phyloP scores from a whole-genome alignment of 2,888 invertebrate species.

The Andricus quercusramuli region DNA sequence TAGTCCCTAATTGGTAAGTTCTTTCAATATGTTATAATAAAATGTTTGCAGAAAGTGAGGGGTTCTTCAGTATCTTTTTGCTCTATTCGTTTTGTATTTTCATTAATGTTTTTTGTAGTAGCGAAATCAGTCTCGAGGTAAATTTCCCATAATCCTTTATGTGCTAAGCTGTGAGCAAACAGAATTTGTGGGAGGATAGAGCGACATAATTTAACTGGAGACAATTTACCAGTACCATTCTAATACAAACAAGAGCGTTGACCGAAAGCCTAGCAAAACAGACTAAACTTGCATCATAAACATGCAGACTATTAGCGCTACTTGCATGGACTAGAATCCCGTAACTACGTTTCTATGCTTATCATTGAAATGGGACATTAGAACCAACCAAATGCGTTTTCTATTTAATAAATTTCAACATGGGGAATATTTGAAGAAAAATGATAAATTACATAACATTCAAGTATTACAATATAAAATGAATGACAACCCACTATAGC shows the following conservation, averaged over 20 bases:
- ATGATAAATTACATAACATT: too few relatives aligned
- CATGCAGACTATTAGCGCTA: constrained; percentile 18
- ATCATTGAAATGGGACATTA: neutral
- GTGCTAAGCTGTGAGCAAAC: constrained; percentile 15
- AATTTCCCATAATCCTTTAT: constrained; percentile 18
- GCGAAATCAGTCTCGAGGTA: neutral
- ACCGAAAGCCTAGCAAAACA: constrained; percentile 40
- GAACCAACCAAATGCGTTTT: neutral
- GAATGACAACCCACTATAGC: too few relatives aligned
- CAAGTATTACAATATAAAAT: too few relatives aligned
- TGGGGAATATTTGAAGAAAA: too few relatives aligned
- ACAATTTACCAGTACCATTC: constrained; percentile 67
- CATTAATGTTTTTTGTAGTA: neutral
- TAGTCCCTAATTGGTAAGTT: neutral
- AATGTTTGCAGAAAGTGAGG: too few relatives aligned
- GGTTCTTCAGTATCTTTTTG: neutral
- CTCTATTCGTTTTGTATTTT: neutral
- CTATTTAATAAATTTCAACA: too few relatives aligned
- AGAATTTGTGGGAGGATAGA: constrained; percentile 25
- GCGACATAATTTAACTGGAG: constrained; percentile 49
- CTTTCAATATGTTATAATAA: too few relatives aligned
- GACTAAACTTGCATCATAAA: constrained; percentile 26
- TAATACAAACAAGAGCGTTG: constrained; percentile 60
- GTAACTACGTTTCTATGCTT: constrained; percentile 6
- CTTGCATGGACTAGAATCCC: neutral